phyloP scores from a whole-genome alignment of 2,888 invertebrate genomes.

The Orthosia cruda region DNA sequence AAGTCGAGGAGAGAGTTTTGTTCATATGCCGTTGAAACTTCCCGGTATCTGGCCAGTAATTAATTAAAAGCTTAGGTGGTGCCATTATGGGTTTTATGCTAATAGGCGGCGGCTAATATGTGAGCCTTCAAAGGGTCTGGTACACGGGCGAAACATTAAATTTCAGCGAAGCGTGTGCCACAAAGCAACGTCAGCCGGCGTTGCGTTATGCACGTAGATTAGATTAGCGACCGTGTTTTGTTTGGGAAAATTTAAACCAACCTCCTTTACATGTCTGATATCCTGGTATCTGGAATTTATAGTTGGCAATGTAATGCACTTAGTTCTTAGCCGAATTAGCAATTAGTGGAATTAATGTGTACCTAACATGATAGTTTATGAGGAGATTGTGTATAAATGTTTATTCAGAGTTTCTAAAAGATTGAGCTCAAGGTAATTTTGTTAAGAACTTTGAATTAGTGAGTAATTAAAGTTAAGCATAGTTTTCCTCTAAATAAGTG shows the following conservation, averaged over 20 bases:
- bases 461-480: conserved; percentile 39
- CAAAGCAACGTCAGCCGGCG: conserved; percentile 74
- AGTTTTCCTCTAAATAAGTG: conserved; percentile 28
- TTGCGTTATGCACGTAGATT: conserved; percentile 75
- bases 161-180: conserved; percentile 81
- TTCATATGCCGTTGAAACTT: conserved; percentile 76
- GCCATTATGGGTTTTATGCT: conserved; percentile 89
- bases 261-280: conserved; percentile 54
- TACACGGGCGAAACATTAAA: conserved; percentile 84
- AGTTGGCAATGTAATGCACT: conserved; percentile 43
- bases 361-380: conserved; percentile 32
- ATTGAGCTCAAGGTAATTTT: conserved; percentile 45
- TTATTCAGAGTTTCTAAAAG: conserved; percentile 27
- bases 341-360: conserved; percentile 34
- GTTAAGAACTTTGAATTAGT: conserved; percentile 50
- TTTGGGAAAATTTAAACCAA: conserved; percentile 57
- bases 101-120: conserved; percentile 87
- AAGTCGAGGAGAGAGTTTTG: conserved; percentile 73
- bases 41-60: conserved; percentile 84
- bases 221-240: conserved; percentile 76
- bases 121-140: conserved; percentile 85
- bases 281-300: conserved; percentile 43
- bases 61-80: conserved; percentile 89
- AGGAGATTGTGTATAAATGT: conserved; percentile 33
- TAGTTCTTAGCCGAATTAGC: conserved; percentile 34